Base-by-base conservation (phyloP, 2,888 invertebrate species). In the Drosophila kokeensis region DNA sequence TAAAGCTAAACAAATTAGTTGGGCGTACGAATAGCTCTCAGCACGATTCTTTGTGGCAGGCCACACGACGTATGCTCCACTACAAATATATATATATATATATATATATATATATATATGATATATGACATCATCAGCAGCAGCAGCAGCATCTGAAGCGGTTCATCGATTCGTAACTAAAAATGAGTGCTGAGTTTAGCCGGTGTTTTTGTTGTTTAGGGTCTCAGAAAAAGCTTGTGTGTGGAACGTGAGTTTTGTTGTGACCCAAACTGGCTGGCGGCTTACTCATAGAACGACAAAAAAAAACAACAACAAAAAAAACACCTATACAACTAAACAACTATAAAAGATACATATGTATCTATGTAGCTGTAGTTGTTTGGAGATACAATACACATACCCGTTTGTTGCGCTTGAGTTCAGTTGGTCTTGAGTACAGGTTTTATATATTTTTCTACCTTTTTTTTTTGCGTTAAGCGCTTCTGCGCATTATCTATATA, bases 401-500 rank as follows among this genome's bases (percentile, higher is more conserved):
- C 52, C 54, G 61, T 70, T 66, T 74, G 65, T 69, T 73, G 67
- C 83, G 78, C 83, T 81, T 81, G 76, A 76, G 86, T 78, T 82
- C 80, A 59, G 69, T 54, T 78, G 79, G 64, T 72, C 69, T 73
- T 71, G 71, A 63, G 66, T 84, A 88, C 89, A 89, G 89, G 89
- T 84, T 84, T 88, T 71, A 63, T 68, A 59, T 49, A 57, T 79
- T 36, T 24, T 55, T 52, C 5, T 11, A 27, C 40, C 5, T 45
- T 53, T 49, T 29, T 30, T 58, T 62, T 54, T 55, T 59, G 50
- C 69, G 69, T 69, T 59, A 53, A 70, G 71, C 45, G 73, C 85
- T 89, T 87, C 78, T 89, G 85, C 85, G 85, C 89, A 89, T 89
- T 85, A 89, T 75, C 64, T 81, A 69, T 34, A 57, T 21, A 29